phyloP scores from a whole-genome alignment of 2,113 vertebrate genomes.

The Chroicocephalus ridibundus region DNA sequence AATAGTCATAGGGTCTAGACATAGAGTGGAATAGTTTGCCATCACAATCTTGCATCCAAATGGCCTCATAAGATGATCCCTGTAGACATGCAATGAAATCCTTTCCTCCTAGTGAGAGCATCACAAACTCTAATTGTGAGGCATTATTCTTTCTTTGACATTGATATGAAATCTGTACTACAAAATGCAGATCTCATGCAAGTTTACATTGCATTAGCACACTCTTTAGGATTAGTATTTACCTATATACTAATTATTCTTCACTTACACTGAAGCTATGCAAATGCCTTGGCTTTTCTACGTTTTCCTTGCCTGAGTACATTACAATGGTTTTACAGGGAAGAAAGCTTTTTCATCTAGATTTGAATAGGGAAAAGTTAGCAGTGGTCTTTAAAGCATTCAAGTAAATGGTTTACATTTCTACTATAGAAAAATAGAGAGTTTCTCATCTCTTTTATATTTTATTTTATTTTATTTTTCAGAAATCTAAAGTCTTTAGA shows the following conservation, averaged over 20 bases:
- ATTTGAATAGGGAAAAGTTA: background rate
- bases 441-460: background rate
- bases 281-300: background rate
- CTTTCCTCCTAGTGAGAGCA: constrained; percentile 37
- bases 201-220: background rate
- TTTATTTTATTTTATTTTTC: accelerated
- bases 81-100: constrained; percentile 55
- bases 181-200: background rate
- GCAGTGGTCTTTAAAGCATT: background rate
- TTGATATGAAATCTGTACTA: constrained; percentile 9
- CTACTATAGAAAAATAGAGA: background rate
- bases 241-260: background rate
- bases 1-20: constrained; percentile 31
- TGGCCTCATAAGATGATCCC: constrained; percentile 63
- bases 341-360: background rate
- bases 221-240: constrained; percentile 9
- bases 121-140: constrained; percentile 56
- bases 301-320: background rate
- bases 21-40: constrained; percentile 51
- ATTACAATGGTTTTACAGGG: background rate
- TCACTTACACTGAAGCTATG: background rate
- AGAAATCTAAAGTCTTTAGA: background rate
- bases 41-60: constrained; percentile 59
- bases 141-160: constrained; percentile 52
- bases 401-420: background rate